Base-by-base conservation (phyloP, 2,888 invertebrate species). In the Drosophila robusta region DNA sequence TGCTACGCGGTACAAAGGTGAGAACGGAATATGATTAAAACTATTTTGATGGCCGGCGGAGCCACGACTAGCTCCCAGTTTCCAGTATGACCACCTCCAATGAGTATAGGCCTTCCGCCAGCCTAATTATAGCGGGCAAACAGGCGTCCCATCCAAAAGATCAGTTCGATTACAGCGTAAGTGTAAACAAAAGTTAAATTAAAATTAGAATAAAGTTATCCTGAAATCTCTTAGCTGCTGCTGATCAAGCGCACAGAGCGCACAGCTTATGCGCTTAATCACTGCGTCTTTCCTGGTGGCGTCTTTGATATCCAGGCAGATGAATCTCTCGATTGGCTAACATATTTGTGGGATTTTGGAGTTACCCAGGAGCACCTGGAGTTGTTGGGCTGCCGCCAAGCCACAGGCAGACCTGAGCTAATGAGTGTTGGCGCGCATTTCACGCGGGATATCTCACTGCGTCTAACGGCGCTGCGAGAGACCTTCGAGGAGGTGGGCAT, bases 401-500 rank as follows among this genome's bases (percentile, higher is more conserved):
- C 16, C 87, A 92, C 78, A 70, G 50, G 64, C 4, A 91, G 84
- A 44, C 75, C 75, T 11, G 91, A 69, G 5, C 51, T 94, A 70
- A 91, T 93, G 89, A 92, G 92, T 8, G 66, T 75, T 14, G 78
- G 82, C 34, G 89, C 92, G 71, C 92, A 93, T 45, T 90, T 93
- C 14, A 64, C 83, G 0, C 89, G 94, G 83, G 95, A 96, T 90
- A 93, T 98, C 64, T 95, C 96, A 1, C 93, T 97, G 55, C 93
- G 98, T 82, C 95, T 98, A 76, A 95, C 96, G 56, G 97, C 98
- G 0, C 95, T 98, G 57, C 92, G 96, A 49, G 98, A 98, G 93
- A 96, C 97, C 8, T 98, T 98, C 93, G 98, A 98, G 91, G 98
- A 98, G 91, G 94, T 96, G 72, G 98, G 98, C 1, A 91, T 98